A percentile compares a stretch with the other conserved stretches of the same genome.
Conservation (phyloP, 2,888 invertebrate species). For the Nemotelus pantherinus region DNA sequence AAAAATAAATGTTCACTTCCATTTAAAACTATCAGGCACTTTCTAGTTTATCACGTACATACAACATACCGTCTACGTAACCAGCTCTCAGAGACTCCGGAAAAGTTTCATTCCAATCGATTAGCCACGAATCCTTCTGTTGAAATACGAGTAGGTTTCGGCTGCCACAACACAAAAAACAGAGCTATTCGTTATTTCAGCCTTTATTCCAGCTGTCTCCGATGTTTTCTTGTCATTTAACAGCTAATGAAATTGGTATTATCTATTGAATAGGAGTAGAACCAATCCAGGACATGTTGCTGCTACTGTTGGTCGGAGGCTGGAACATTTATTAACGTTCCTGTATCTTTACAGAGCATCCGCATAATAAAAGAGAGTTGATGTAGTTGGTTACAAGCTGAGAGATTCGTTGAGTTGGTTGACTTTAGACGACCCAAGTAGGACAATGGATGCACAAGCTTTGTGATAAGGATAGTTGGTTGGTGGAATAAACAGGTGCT, state of each 20-base stretch:
- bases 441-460: constrained; percentile 16
- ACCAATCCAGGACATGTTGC: constrained; percentile 29
- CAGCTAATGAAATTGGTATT: constrained; percentile 44
- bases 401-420: constrained; percentile 21
- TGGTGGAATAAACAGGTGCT: not conserved
- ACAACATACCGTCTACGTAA: too few species aligned
- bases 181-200: constrained; percentile 17
- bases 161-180: too few species aligned
- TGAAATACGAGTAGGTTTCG: constrained; percentile 16
- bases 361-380: constrained; percentile 16
- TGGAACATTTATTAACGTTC: constrained; percentile 40
- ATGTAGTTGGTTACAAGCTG: constrained; percentile 3
- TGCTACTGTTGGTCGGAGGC: not conserved
- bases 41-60: too few species aligned
- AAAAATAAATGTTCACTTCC: too few species aligned
- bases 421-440: not conserved
- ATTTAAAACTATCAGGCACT: too few species aligned
- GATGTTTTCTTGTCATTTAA: constrained; percentile 44
- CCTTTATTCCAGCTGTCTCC: not conserved
- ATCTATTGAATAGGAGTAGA: constrained; percentile 26
- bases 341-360: constrained; percentile 34
- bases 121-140: constrained; percentile 31
- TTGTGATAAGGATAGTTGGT: not conserved
- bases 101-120: constrained; percentile 37
- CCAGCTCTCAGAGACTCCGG: too few species aligned